A percentile compares a stretch with the other conserved stretches of the same genome.
These are phyloP conservation scores for Suillia variegata DNA, from an alignment of 2,888 invertebrate species.

Conservation along the genomic window DNA sequence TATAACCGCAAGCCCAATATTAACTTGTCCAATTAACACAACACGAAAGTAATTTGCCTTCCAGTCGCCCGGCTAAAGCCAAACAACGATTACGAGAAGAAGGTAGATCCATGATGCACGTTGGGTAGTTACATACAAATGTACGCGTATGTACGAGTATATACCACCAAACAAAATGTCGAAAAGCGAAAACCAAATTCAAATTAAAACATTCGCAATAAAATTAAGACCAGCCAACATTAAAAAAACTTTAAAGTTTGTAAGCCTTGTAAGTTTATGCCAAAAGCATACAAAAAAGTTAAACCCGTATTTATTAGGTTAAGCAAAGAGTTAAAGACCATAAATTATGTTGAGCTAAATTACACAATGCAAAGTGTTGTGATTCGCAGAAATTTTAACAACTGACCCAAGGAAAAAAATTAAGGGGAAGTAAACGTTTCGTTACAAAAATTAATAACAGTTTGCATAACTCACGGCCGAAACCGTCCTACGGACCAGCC, in stretches of 20 bases:
- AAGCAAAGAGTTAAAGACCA: conserved; percentile 22
- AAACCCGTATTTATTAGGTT: conserved; percentile 42
- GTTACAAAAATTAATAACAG: not conserved
- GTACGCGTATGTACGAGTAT: not conserved
- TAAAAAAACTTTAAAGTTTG: no score
- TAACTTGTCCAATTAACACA: conserved; percentile 6
- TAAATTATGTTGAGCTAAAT: conserved; percentile 27
- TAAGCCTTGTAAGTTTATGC: no score
- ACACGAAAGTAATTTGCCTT: not conserved
- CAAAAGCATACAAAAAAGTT: conserved; percentile 45
- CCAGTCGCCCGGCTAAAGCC: not conserved
- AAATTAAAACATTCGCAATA: not conserved
- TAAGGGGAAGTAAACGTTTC: not conserved
- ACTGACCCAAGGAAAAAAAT: not conserved
- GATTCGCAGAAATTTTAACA: not conserved
- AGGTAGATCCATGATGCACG: no score
- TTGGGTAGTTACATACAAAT: not conserved
- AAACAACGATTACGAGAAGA: no score
- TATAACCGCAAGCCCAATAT: not conserved
- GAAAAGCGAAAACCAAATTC: not conserved
- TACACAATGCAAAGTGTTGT: not conserved
- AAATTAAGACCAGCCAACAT: not conserved
- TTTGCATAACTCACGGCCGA: not conserved
- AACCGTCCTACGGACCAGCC: no score
- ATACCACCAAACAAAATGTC: not conserved